Percentiles rank a stretch among this genome's conserved stretches.
phyloP scores from a whole-genome alignment of 2,113 vertebrate genomes.

The Madoqua kirkii region DNA sequence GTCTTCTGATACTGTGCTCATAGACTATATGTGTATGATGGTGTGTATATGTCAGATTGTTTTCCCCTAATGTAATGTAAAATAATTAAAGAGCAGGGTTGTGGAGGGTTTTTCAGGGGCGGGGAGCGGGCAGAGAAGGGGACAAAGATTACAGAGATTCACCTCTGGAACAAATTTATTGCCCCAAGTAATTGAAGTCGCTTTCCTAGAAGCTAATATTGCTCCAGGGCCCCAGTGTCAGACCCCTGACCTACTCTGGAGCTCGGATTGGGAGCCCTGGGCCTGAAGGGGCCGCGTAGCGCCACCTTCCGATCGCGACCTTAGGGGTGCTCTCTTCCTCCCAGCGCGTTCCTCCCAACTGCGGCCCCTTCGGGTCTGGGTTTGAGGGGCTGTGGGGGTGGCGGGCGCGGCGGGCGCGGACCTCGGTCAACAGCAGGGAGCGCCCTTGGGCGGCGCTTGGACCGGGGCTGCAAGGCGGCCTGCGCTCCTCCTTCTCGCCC shows the following conservation, averaged over 20 bases:
- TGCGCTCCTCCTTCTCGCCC: constrained; percentile 29
- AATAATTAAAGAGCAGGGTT: no score
- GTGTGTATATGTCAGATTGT: no score
- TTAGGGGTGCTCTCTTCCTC: neutral
- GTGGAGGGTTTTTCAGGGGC: neutral
- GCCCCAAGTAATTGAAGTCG: neutral
- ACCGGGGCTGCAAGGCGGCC: constrained; percentile 31
- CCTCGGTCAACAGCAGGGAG: neutral
- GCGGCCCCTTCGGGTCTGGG: neutral
- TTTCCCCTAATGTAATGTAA: no score
- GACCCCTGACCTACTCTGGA: constrained; percentile 14
- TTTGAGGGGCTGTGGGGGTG: neutral
- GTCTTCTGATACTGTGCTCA: no score
- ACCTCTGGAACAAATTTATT: neutral
- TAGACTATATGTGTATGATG: no score
- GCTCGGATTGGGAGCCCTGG: neutral
- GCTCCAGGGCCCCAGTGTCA: neutral
- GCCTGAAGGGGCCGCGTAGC: neutral
- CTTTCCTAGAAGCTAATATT: neutral
- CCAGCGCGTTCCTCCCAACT: neutral
- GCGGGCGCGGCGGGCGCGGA: neutral
- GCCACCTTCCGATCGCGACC: neutral
- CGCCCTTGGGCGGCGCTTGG: neutral
- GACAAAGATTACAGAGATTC: neutral
- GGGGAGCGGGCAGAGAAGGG: fast-evolving